Conservation (phyloP, 2,888 invertebrate species). For the Trachelus stipa region DNA sequence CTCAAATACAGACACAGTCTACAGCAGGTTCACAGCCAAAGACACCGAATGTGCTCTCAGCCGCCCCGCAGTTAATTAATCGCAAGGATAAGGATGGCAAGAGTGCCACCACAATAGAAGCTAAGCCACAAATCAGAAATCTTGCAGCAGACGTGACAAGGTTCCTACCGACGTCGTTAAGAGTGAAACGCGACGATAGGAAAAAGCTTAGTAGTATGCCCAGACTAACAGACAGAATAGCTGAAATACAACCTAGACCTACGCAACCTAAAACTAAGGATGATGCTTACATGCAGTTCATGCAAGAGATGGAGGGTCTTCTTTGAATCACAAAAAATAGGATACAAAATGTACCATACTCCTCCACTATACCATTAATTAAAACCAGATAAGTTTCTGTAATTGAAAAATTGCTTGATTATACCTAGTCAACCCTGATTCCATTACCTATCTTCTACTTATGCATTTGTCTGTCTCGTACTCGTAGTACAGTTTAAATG, state of each 20-base stretch:
- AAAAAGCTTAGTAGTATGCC: constrained; percentile 69
- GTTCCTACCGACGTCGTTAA: constrained; percentile 92
- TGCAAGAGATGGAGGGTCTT: constrained; percentile 97
- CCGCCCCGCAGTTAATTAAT: constrained; percentile 84
- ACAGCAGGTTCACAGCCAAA: constrained; percentile 58
- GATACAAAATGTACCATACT: neutral
- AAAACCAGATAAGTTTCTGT: neutral
- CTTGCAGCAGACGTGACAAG: constrained; percentile 94
- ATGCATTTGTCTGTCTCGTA: neutral
- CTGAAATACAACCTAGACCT: constrained; percentile 68
- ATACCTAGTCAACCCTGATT: neutral
- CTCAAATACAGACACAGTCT: constrained; percentile 48
- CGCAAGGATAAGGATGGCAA: constrained; percentile 76
- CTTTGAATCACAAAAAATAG: constrained; percentile 69
- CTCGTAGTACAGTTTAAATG: neutral
- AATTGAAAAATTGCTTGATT: neutral
- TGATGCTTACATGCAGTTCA: constrained; percentile 98
- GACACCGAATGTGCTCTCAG: constrained; percentile 80
- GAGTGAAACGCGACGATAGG: constrained; percentile 89
- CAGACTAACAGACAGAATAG: constrained; percentile 61
- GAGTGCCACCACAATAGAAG: constrained; percentile 87
- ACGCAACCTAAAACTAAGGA: constrained; percentile 82
- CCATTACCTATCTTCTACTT: neutral
- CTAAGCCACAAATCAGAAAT: constrained; percentile 96
- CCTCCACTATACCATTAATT: neutral